These are phyloP conservation scores for Peromyscus maniculatus DNA, from an alignment of 2,113 vertebrate species.

Conservation along the genomic window DNA sequence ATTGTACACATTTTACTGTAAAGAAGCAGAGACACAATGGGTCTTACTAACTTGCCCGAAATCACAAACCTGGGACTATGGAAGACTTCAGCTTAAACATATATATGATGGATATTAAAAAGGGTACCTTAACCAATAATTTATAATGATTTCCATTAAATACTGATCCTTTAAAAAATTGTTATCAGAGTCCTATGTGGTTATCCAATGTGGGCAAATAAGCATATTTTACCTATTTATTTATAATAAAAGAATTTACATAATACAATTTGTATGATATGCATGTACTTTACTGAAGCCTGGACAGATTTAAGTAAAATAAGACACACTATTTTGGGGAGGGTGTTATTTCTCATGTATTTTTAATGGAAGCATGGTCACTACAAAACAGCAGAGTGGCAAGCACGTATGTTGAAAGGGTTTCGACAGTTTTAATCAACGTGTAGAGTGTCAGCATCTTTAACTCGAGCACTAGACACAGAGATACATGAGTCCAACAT, in stretches of 20 bases:
- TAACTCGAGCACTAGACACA: background rate
- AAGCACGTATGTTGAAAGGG: background rate
- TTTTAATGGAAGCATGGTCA: background rate
- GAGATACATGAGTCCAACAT: background rate
- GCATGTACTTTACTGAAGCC: background rate
- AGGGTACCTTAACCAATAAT: background rate
- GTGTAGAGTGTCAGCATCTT: no score
- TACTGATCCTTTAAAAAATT: background rate
- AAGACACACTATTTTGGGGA: background rate
- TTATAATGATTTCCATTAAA: slow-evolving; percentile 20
- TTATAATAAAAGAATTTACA: slow-evolving; percentile 21
- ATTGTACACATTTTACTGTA: background rate
- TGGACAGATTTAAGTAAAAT: background rate
- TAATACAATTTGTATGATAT: background rate
- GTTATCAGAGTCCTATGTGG: background rate
- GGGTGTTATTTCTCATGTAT: background rate
- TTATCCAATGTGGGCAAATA: background rate
- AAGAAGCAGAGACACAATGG: background rate
- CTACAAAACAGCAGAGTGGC: background rate
- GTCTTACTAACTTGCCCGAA: background rate
- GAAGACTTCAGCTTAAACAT: background rate
- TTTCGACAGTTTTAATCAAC: background rate
- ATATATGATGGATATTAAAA: background rate
- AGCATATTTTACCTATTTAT: background rate
- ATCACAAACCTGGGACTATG: background rate